Base-by-base conservation (phyloP, 2,888 invertebrate genomes). In the Thalpophila matura region DNA sequence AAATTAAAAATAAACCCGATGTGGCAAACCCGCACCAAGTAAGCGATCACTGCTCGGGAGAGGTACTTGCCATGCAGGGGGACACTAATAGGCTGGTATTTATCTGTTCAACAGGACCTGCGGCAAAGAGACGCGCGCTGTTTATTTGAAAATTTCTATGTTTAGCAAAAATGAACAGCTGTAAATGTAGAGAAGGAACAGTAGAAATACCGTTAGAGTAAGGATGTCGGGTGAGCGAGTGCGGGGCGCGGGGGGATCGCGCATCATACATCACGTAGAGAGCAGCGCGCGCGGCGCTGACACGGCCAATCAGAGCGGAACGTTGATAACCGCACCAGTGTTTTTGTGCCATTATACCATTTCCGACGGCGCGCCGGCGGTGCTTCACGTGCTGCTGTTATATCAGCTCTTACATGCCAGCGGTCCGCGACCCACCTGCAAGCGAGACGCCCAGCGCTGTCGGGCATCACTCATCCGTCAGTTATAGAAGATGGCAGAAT, bases 251-350 rank as follows among this genome's bases (percentile, higher is more conserved):
- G 7, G 53, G 42, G 63, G 26, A 38, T 12, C 12, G 31, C 47
- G 43, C 63, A 61, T 43, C 75, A 57, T 54, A 61, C 77, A 72
- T 60, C 79, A 62, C 69, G 57, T 63, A 79, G 80, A 80, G 80
- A 80, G 80, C 74, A 72, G 73, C 71, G 63, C 63, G 65, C 72
- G 71, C 63, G 62, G 71, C 64, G 79, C 85, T 84, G 86, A 86
- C 87, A 80, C 82, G 77, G 75, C 66, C 82, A 87, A 87, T 61
- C 86, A 87, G 89, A 87, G 82, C 87, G 87, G 83, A 86, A 88
- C 88, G 85, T 81, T 81, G 81, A 82, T 84, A 82, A 80, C 85
- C 79, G 77, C 81, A 68, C 79, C 69, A 57, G 68, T 74, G 79
- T 78, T 77, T 77, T 72, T 76, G 78, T 77, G 77, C 76, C 77